phyloP scores from a whole-genome alignment of 2,888 invertebrate species.

The Pammene fasciana region DNA sequence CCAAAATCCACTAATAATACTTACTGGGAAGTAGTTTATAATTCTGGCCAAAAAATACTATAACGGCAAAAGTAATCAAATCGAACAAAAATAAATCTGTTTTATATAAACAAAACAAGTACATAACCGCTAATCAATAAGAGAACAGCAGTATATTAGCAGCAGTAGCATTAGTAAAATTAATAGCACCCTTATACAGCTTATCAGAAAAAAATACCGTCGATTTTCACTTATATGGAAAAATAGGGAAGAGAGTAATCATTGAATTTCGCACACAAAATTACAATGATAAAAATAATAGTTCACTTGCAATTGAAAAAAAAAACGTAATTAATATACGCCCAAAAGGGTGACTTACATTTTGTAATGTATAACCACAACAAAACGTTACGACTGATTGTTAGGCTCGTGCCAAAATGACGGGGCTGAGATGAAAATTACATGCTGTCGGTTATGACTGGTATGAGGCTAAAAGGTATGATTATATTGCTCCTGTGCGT shows the following conservation, averaged over 20 bases:
- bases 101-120: slow-evolving; percentile 78
- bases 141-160: no score
- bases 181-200: not conserved
- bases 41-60: no score
- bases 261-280: not conserved
- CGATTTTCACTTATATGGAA: not conserved
- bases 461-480: slow-evolving; percentile 63
- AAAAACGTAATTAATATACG: not conserved
- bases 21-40: no score
- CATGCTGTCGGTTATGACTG: slow-evolving; percentile 58
- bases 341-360: slow-evolving; percentile 1
- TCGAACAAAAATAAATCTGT: no score
- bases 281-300: not conserved
- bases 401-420: slow-evolving; percentile 61
- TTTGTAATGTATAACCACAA: slow-evolving; percentile 74
- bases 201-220: not conserved
- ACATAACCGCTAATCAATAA: slow-evolving; percentile 38
- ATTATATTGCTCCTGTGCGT: slow-evolving; percentile 65
- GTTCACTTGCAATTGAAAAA: not conserved
- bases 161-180: not conserved
- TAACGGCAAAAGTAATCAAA: no score
- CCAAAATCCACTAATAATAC: no score
- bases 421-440: slow-evolving; percentile 60
- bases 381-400: slow-evolving; percentile 57
- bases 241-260: not conserved